Evolutionary conservation across 2,113 vertebrate genomes (phyloP).

Genomic region (Sebastes schlegelii): DNA sequence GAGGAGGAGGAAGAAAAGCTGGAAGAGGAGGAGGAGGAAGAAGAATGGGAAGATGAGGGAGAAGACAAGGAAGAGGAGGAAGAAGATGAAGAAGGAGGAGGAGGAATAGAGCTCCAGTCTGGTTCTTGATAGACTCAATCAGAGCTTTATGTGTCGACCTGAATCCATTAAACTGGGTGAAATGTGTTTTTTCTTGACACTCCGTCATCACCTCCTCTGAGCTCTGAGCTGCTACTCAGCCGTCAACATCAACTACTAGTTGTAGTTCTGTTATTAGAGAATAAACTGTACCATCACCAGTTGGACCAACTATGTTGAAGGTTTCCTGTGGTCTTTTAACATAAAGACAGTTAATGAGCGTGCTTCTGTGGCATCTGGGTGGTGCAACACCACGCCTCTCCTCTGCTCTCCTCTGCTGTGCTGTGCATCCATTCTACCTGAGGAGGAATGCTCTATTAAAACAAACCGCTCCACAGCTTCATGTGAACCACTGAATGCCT

Average conservation of each 20-base stretch:
- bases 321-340: no score
- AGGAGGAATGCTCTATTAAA: constrained; percentile 47
- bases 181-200: neutral
- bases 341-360: no score
- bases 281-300: no score
- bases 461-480: neutral
- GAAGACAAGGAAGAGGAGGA: neutral
- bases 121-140: neutral
- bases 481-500: neutral
- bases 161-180: neutral
- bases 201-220: neutral
- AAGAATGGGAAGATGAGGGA: neutral
- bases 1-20: neutral
- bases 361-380: no score
- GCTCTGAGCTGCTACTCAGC: no score
- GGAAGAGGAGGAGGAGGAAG: neutral
- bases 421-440: constrained; percentile 36
- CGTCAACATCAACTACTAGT: no score
- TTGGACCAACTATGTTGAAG: no score
- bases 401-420: neutral
- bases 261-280: no score
- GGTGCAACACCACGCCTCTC: neutral
- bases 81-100: neutral
- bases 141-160: neutral
- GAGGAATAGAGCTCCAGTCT: neutral